Conservation (phyloP, 2,797 vertebrate species). For the Anolis apletophallus region DNA sequence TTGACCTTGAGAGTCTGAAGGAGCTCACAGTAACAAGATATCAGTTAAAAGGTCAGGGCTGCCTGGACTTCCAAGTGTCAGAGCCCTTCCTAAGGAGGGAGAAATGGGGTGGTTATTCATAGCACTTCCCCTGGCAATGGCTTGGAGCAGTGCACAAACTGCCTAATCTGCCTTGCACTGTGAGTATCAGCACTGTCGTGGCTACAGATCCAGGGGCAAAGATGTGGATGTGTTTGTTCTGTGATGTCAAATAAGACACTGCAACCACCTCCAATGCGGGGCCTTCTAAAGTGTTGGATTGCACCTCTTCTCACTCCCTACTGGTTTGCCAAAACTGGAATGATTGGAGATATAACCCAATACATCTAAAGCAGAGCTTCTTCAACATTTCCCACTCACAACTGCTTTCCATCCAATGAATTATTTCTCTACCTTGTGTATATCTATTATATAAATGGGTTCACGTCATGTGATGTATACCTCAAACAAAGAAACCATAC, state of each 20-base stretch:
- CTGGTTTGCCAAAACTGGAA: not conserved
- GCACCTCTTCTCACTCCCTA: not conserved
- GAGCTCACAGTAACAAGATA: constrained; percentile 7
- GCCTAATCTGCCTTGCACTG: not conserved
- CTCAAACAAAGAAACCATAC: too few species aligned
- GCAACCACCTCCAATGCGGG: not conserved
- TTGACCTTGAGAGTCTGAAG: constrained; percentile 13
- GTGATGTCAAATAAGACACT: not conserved
- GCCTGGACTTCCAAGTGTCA: not conserved
- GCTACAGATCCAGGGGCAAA: not conserved
- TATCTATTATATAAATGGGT: too few species aligned
- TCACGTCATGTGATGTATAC: too few species aligned
- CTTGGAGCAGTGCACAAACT: not conserved
- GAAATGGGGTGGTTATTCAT: not conserved
- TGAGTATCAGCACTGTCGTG: not conserved
- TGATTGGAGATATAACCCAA: not conserved
- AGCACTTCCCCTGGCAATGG: not conserved
- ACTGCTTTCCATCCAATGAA: too few species aligned
- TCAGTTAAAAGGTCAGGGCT: not conserved
- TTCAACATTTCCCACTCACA: too few species aligned
- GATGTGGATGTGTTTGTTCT: not conserved
- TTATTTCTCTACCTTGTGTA: too few species aligned
- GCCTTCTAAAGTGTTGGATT: not conserved
- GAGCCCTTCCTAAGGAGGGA: not conserved
- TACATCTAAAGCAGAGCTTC: not conserved